A percentile compares a stretch with the other conserved stretches of the same genome.
Conservation (phyloP, 1,140 invertebrate genomes). For the Apis florea region DNA sequence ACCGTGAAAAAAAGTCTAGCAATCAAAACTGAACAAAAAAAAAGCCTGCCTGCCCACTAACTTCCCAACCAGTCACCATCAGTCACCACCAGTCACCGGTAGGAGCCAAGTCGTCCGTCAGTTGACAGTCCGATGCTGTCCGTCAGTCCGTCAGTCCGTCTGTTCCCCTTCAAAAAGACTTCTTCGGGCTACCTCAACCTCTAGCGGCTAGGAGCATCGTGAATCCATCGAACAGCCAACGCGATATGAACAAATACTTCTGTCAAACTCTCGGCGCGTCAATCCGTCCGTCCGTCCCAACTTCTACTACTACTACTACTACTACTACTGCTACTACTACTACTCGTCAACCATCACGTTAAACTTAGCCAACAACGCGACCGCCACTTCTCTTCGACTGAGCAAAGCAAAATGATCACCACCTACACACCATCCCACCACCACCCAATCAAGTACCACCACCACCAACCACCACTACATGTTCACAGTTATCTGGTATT, state of each 20-base stretch:
- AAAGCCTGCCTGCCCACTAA: slow-evolving; percentile 80
- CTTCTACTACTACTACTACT: slow-evolving; percentile 68
- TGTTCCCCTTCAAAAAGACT: slow-evolving; percentile 75
- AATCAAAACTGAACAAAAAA: slow-evolving; percentile 76
- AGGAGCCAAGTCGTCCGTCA: slow-evolving; percentile 76
- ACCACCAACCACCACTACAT: slow-evolving; percentile 79
- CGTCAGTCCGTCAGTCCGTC: slow-evolving; percentile 71
- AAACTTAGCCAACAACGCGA: slow-evolving; percentile 76
- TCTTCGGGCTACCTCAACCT: slow-evolving; percentile 72
- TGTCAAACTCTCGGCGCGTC: slow-evolving; percentile 73
- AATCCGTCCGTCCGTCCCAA: slow-evolving; percentile 74
- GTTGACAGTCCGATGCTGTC: slow-evolving; percentile 77
- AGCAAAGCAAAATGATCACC: slow-evolving; percentile 79
- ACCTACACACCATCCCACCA: slow-evolving; percentile 80
- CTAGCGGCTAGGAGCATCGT: slow-evolving; percentile 75
- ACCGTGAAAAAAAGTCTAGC: slow-evolving; percentile 78
- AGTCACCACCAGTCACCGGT: slow-evolving; percentile 79
- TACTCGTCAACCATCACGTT: slow-evolving; percentile 78
- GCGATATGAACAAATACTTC: slow-evolving; percentile 74
- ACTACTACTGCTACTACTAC: slow-evolving; percentile 73
- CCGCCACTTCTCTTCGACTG: slow-evolving; percentile 77
- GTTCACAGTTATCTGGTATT: slow-evolving; percentile 80
- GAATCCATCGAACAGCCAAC: slow-evolving; percentile 74
- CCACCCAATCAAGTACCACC: slow-evolving; percentile 75
- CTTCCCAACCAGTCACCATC: slow-evolving; percentile 80